Evolutionary conservation across 2,113 vertebrate genomes (phyloP).

Genomic region (Eira barbara): DNA sequence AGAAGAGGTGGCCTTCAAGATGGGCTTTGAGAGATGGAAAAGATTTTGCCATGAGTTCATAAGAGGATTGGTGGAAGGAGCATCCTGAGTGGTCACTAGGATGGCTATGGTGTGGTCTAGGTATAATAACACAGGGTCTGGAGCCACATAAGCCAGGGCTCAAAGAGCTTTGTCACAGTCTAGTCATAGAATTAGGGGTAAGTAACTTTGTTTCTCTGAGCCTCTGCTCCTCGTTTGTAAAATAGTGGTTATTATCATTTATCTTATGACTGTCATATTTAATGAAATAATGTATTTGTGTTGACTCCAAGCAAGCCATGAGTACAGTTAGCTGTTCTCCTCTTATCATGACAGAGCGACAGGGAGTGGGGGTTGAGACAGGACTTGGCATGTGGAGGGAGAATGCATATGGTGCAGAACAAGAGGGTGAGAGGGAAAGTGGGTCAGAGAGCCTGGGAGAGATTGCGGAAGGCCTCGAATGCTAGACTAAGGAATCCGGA

Average conservation of each 20-base stretch:
- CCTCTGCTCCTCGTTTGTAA: background rate
- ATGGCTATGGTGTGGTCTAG: background rate
- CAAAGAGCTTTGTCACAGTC: background rate
- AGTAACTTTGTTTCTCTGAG: background rate
- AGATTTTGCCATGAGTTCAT: background rate
- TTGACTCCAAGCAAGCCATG: background rate
- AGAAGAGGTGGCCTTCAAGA: background rate
- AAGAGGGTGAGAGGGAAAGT: background rate
- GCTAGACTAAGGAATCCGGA: background rate
- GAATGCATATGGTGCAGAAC: background rate
- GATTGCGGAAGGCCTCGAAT: background rate
- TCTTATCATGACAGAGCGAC: background rate
- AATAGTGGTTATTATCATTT: background rate
- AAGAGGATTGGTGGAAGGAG: background rate
- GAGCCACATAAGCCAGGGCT: background rate
- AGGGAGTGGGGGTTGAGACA: background rate
- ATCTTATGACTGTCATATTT: constrained; percentile 9
- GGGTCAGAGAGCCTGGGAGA: background rate
- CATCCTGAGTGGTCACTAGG: background rate
- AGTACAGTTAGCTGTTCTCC: background rate
- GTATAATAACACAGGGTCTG: background rate
- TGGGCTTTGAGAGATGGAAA: background rate
- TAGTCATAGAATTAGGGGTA: background rate
- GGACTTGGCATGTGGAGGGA: background rate
- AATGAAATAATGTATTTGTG: background rate